Base-by-base conservation (phyloP, 2,797 vertebrate species). In the Cossypha polioptera region DNA sequence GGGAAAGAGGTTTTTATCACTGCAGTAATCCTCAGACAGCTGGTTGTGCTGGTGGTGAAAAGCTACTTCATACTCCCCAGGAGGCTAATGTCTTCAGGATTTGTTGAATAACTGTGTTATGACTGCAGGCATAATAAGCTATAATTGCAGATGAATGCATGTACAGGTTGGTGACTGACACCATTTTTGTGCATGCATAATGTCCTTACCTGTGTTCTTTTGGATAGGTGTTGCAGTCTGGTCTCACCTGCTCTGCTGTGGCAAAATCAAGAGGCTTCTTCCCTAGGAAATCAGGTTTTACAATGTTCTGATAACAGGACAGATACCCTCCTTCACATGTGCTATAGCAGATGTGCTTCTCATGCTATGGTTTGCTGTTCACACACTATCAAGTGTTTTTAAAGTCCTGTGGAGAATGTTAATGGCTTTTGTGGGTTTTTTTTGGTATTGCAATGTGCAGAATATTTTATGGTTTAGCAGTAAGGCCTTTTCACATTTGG, bases 91-190 rank as follows among this genome's bases (percentile, higher is more conserved):
- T 53, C 87, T 84, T 65, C 88, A 68, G 76, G 83, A 78, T 92
- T 73, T 95, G 76, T 91, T 94, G 92, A 91, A 82, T 93, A 94
- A 73, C 74, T 84, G 50, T 92, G 90, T 95, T 96, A 71, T 87
- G 92, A 76, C 86, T 96, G 86, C 78, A 74, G 53, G 84, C 5
- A 0, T 95, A 92, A 94, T 91, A 65, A 92, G 81, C 87, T 92
- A 0, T 95, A 92, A 95, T 95, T 96, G 91, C 78, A 95, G 81
- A 76, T 58, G 83, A 95, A 88, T 67, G 61, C 79, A 35, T 29
- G 62, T 90, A 6, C 75, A 54, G 28, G 50, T 68, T 89, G 85
- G 38, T 86, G 61, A 65, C 84, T 91, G 47, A 80, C 58, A 78
- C 81, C 12, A 18, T 48, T 92, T 93, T 31, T 69, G 81, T 81